Evolutionary conservation across 1,140 invertebrate genomes (phyloP), one percentile per base, ranked within the genome.

Genomic region (Drosophila sproati): DNA sequence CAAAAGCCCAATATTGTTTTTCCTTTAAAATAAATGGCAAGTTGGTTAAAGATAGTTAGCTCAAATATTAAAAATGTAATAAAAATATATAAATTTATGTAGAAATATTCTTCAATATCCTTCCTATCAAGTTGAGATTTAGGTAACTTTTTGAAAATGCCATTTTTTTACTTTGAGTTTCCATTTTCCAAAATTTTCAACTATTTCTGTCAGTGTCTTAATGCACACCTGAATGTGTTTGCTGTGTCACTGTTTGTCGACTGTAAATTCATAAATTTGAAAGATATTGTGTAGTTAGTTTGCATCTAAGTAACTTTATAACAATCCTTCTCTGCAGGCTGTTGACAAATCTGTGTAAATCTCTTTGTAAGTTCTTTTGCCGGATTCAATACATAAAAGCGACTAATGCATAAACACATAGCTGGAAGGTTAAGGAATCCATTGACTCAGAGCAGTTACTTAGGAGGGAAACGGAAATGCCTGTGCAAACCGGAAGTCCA

Each of bases 381-480:
- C 10, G 4, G 10, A 41, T 32, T 39, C 55, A 75, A 55, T 79
- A 76, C 71, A 52, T 64, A 69, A 60, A 72, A 75, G 73, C 52
- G 61, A 72, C 70, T 41, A 62, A 48, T 55, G 82, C 54, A 81
- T 78, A 81, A 85, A 78, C 71, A 64, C 41, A 64, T 41, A 60
- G 64, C 52, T 57, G 43, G 39, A n/a, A 59, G 48, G 48, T 47
- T 32, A 34, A 12, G 43, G 45, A 50, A 60, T 61, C 51, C 64
- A 76, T 71, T 60, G 67, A 71, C 51, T 52, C 35, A 29, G 43
- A 54, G 39, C 50, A 55, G 41, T 52, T 29, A 64, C 61, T 66
- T 70, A 60, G 56, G 67, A 64, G 62, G 52, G 43, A 48, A 68
- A 28, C 82, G 82, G 82, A 86, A 86, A 80, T 80, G 77, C 77